Percentiles rank a stretch among this genome's conserved stretches.
Conservation (phyloP, 2,888 invertebrate species). For the Zootermopsis nevadensis region DNA sequence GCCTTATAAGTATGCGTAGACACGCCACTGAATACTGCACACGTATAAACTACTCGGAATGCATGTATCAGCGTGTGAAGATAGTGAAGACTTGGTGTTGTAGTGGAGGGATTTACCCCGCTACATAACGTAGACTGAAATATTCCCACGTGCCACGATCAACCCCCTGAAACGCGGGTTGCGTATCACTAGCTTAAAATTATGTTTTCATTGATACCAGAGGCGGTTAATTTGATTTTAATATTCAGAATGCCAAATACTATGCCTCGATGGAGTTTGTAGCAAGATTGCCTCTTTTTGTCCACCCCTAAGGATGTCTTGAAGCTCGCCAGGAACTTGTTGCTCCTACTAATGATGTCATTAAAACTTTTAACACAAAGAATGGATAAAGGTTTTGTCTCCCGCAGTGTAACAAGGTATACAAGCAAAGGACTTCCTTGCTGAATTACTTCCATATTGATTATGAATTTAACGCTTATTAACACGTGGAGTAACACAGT, state of each 20-base stretch:
- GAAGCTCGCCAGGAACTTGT: constrained; percentile 23
- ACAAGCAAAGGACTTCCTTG: not conserved
- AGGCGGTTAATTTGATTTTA: no score
- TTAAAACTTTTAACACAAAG: constrained; percentile 39
- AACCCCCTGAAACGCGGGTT: no score
- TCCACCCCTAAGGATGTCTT: constrained; percentile 1
- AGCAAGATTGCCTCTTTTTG: not conserved
- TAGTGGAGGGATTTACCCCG: not conserved
- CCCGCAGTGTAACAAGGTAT: not conserved
- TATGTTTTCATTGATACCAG: no score
- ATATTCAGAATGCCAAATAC: no score
- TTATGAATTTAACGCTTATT: constrained; percentile 27
- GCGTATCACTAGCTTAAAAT: no score
- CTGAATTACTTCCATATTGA: not conserved
- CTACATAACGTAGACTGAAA: not conserved
- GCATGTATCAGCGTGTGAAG: not conserved
- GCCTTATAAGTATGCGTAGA: not conserved
- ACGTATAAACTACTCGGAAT: not conserved
- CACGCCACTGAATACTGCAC: not conserved
- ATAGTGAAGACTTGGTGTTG: no score
- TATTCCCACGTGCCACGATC: no score
- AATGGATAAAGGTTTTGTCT: not conserved
- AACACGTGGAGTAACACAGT: not conserved
- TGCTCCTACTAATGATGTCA: constrained; percentile 23
- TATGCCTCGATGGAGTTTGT: no score